Evolutionary conservation across 2,797 vertebrate species (phyloP), one percentile per base, ranked within the genome.

Genomic region (Bovichtus diacanthus): DNA sequence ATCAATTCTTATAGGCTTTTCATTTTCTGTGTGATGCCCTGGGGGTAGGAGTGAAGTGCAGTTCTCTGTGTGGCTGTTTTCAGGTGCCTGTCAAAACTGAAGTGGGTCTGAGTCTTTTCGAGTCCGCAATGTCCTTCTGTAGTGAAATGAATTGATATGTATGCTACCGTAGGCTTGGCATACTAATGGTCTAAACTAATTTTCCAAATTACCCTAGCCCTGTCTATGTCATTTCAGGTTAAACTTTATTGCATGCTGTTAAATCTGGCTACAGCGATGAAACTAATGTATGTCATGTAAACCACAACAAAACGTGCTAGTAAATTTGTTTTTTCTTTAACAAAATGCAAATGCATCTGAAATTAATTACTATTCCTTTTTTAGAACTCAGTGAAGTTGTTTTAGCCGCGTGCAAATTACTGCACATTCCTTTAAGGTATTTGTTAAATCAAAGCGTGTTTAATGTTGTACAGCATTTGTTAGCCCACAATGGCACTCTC

Each of bases 1-100:
- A 94, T 94, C 93, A 90, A 93, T 93, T 94, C 86, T 92, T 93
- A 90, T 88, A 86, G 90, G 91, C 88, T 91, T 91, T 93, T 93
- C 88, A 92, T 93, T 92, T 92, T 92, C 85, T 88, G 81, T 81
- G 84, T 69, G 84, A 84, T 90, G 88, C 87, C 90, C 88, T 70
- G 65, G 66, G 76, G 90, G 72, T 81, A 53, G 81, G 65, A 84
- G 78, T 25, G 27, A 70, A 76, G 87, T 78, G 46, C 69, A 74
- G 71, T 76, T 84, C 89, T 80, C 68, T 84, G 55, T 83, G 76
- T 82, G 83, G 76, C 84, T 86, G 82, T 86, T 90, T 90, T 90
- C 85, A 85, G 76, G 83, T 82, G 85, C 74, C 78, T 89, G 90
- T 90, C 90, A 88, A 90, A 90, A 91, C 81, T 88, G 82, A 86